These are phyloP conservation scores for Smutsia temminckii DNA, from an alignment of 2,797 vertebrate genomes.

Conservation along the genomic window DNA sequence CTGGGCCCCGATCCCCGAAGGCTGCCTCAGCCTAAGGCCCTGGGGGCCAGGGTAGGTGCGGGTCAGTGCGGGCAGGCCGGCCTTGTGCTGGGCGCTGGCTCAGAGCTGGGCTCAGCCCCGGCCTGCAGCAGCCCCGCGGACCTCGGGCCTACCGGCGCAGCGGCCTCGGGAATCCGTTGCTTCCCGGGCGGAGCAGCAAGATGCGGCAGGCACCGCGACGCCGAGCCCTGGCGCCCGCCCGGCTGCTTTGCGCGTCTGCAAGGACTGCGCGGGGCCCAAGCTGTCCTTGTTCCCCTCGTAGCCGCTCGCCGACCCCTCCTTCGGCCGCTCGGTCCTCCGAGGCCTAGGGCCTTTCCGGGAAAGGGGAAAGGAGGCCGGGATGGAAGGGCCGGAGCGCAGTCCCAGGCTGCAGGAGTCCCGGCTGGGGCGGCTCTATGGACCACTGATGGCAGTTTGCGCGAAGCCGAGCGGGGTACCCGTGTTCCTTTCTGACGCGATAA, in stretches of 20 bases:
- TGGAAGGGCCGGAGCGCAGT: not conserved
- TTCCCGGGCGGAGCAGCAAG: not conserved
- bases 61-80: not conserved
- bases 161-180: not conserved
- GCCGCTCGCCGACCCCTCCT: not conserved
- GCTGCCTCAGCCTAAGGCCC: not conserved
- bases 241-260: no score
- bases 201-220: not conserved
- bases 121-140: no score
- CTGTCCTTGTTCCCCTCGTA: no score
- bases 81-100: not conserved
- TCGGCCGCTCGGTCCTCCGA: not conserved
- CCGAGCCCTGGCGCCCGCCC: no score
- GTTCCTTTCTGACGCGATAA: not conserved
- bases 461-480: rapidly evolving
- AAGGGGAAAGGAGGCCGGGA: not conserved
- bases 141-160: not conserved
- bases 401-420: not conserved
- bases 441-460: not conserved
- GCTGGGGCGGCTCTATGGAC: not conserved
- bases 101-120: not conserved
- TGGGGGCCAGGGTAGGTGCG: not conserved
- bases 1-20: not conserved
- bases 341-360: not conserved
- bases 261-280: not conserved